Evolutionary conservation across 1,140 invertebrate species (phyloP).

Genomic region (Polyergus mexicanus): DNA sequence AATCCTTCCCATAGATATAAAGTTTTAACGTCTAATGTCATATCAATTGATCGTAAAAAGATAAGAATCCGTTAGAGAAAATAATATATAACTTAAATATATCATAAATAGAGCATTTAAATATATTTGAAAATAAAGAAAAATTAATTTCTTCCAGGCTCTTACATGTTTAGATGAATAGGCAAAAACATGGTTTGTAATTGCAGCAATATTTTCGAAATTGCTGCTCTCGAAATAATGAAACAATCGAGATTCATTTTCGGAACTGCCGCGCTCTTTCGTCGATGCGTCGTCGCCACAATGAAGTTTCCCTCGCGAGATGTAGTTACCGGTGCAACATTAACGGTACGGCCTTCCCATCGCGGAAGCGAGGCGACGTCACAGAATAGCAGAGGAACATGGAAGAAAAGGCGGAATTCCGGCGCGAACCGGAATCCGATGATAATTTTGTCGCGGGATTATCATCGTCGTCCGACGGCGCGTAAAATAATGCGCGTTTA

Average conservation of each 20-base stretch:
- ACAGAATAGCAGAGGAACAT: slow-evolving; percentile 53
- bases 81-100: too few species aligned
- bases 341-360: slow-evolving; percentile 19
- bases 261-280: not conserved
- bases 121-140: not conserved
- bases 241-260: slow-evolving; percentile 34
- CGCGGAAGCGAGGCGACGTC: slow-evolving; percentile 41
- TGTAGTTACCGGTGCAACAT: slow-evolving; percentile 23
- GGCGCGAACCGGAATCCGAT: slow-evolving; percentile 47
- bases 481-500: slow-evolving; percentile 71
- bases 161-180: not conserved
- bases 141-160: not conserved
- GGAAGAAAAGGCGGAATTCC: slow-evolving; percentile 67
- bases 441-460: slow-evolving; percentile 69
- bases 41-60: not conserved
- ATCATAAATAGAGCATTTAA: not conserved
- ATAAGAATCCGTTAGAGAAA: too few species aligned
- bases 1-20: not conserved
- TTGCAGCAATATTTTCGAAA: slow-evolving; percentile 13
- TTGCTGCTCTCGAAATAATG: not conserved
- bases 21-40: not conserved
- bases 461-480: slow-evolving; percentile 55
- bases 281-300: slow-evolving; percentile 46
- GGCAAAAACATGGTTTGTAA: not conserved
- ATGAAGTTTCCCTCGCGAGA: slow-evolving; percentile 45